A percentile compares a stretch with the other conserved stretches of the same genome.
Evolutionary conservation across 1,140 invertebrate species (phyloP).

Genomic region (Rhyacophila brunnea): DNA sequence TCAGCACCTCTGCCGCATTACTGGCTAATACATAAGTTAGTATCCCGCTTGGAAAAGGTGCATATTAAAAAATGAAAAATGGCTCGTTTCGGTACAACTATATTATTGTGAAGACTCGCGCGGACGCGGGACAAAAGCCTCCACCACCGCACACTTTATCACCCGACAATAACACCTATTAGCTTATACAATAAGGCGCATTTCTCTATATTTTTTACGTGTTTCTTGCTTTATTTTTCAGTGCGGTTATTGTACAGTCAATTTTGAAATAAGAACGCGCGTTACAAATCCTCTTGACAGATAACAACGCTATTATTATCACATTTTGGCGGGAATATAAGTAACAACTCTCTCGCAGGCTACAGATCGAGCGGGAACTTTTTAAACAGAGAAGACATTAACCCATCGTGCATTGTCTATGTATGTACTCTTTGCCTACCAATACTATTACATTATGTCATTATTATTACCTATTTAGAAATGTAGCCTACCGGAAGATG

Average conservation of each 20-base stretch:
- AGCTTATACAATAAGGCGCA: background rate
- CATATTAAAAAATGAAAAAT: conserved; percentile 38
- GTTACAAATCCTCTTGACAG: conserved; percentile 38
- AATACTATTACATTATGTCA: no score
- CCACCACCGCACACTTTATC: background rate
- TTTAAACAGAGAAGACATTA: conserved; percentile 18
- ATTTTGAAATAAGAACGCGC: conserved; percentile 35
- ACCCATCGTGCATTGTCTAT: no score
- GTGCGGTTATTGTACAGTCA: conserved; percentile 13
- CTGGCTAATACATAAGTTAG: conserved; percentile 30
- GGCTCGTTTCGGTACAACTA: conserved; percentile 34
- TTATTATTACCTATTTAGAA: no score
- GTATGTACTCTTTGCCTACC: no score
- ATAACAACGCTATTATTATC: conserved; percentile 38
- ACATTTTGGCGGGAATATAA: conserved; percentile 33
- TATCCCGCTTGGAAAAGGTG: conserved; percentile 33
- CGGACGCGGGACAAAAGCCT: background rate
- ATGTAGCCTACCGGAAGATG: no score
- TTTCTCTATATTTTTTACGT: background rate
- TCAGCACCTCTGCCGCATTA: conserved; percentile 22
- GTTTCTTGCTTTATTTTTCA: background rate
- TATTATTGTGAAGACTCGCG: conserved; percentile 32
- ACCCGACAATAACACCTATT: background rate
- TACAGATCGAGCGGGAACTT: conserved; percentile 12
- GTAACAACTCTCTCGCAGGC: conserved; percentile 26